phyloP scores from a whole-genome alignment of 2,888 invertebrate species.

The Parnassius glacialis region DNA sequence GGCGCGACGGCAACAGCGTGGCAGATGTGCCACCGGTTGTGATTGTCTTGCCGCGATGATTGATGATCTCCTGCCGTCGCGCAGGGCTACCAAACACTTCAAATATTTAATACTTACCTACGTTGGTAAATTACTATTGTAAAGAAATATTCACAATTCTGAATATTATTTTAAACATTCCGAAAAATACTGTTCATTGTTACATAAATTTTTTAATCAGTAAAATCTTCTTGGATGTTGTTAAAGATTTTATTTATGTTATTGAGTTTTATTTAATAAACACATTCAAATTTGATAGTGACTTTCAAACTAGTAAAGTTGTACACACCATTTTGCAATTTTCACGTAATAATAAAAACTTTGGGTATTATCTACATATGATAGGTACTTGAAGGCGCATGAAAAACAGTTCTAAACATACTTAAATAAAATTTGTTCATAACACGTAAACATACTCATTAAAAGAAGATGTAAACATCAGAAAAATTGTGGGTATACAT shows the following conservation, averaged over 20 bases:
- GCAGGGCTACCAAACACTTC: slow-evolving; percentile 53
- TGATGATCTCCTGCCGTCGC: slow-evolving; percentile 74
- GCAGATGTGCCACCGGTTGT: slow-evolving; percentile 81
- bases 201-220: too few relatives aligned
- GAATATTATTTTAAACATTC: too few relatives aligned
- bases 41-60: slow-evolving; percentile 80
- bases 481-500: background rate
- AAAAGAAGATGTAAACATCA: slow-evolving; percentile 4
- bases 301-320: too few relatives aligned
- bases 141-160: too few relatives aligned
- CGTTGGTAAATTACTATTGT: too few relatives aligned
- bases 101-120: background rate
- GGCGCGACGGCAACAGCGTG: slow-evolving; percentile 42
- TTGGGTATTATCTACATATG: too few relatives aligned
- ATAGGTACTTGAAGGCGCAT: too few relatives aligned
- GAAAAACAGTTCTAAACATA: background rate
- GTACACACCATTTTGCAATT: background rate
- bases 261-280: too few relatives aligned
- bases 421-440: background rate
- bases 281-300: too few relatives aligned
- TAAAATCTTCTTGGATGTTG: too few relatives aligned
- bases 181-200: too few relatives aligned
- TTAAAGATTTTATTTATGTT: too few relatives aligned
- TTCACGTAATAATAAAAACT: background rate
- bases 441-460: slow-evolving; percentile 11